Percentiles rank a stretch among this genome's conserved stretches.
Conservation (phyloP, 2,113 vertebrate genomes). For the Plestiodon gilberti region DNA sequence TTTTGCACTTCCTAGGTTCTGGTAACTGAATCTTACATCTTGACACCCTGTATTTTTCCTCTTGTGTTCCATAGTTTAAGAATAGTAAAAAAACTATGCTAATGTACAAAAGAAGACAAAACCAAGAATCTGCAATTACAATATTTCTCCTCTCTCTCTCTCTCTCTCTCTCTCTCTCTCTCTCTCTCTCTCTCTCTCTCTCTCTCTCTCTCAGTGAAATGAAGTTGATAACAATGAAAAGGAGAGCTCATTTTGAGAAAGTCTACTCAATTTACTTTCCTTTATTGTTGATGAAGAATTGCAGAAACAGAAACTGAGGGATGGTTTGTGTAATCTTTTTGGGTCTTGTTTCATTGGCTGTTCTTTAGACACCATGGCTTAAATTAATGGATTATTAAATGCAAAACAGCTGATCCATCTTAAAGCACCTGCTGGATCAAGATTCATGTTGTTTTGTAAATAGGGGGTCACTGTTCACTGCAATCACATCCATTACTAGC, state of each 20-base stretch:
- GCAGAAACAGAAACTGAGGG: neutral
- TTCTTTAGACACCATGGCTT: too few species aligned
- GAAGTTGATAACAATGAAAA: neutral
- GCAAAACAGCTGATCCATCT: neutral
- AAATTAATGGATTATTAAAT: too few species aligned
- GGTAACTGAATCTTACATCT: constrained; percentile 20
- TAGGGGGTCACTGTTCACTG: neutral
- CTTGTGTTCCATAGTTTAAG: neutral
- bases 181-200: rapidly evolving
- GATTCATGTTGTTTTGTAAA: neutral
- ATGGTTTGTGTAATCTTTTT: neutral
- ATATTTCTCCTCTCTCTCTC: neutral
- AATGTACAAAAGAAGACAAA: neutral
- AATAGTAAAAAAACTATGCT: constrained; percentile 16
- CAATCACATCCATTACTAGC: neutral
- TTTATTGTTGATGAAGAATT: neutral
- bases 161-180: neutral
- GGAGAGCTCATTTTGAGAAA: neutral
- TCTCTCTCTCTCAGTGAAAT: neutral
- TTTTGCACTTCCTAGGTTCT: constrained; percentile 26
- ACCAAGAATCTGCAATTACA: neutral
- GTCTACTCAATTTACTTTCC: neutral
- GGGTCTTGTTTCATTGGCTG: neutral
- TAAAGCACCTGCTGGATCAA: neutral
- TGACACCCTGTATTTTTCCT: neutral